These are phyloP conservation scores for Corythornis leucogaster DNA, from an alignment of 2,797 vertebrate genomes.

Conservation along the genomic window DNA sequence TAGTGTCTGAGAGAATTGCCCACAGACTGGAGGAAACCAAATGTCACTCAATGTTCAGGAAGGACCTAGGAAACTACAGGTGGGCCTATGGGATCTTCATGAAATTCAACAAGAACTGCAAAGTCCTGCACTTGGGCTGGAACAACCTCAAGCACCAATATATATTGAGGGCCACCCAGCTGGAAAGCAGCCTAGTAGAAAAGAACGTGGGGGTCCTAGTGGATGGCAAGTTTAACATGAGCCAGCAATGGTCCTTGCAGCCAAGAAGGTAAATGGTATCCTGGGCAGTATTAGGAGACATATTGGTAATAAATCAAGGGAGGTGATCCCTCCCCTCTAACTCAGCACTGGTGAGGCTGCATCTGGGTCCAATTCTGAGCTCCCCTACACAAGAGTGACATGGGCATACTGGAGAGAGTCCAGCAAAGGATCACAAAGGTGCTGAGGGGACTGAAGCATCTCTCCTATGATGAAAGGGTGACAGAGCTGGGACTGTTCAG, in stretches of 20 bases:
- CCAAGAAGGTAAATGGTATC: background rate
- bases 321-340: background rate
- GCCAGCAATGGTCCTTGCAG: background rate
- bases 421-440: background rate
- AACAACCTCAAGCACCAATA: background rate
- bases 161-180: background rate
- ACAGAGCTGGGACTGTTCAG: background rate
- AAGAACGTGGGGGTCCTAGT: background rate
- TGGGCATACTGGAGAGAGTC: background rate
- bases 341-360: background rate
- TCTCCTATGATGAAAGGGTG: background rate
- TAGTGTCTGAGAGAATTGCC: background rate
- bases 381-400: background rate
- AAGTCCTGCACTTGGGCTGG: background rate
- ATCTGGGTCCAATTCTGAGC: background rate
- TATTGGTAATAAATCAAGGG: background rate
- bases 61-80: background rate
- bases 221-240: background rate
- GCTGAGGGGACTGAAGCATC: background rate
- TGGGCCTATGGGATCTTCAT: background rate
- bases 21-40: background rate
- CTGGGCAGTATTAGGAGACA: background rate
- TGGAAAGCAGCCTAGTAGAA: background rate
- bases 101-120: background rate
- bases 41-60: background rate